A percentile compares a stretch with the other conserved stretches of the same genome.
Conservation (phyloP, 2,888 invertebrate species). For the Napeogenes sylphis region DNA sequence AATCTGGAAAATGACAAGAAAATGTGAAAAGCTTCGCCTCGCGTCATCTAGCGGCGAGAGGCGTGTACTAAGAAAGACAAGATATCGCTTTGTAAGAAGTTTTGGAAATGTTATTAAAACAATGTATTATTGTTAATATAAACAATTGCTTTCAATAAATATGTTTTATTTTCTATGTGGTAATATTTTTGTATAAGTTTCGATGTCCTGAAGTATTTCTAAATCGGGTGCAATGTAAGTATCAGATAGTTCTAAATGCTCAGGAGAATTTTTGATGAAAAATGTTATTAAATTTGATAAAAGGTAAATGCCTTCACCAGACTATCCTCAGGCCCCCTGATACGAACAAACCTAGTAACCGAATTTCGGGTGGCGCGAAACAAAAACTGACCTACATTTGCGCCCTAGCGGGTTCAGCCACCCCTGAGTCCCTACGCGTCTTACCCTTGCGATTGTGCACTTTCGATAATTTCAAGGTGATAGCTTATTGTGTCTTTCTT, state of each 20-base stretch:
- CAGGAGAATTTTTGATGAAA: not conserved
- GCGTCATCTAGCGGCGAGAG: constrained; percentile 67
- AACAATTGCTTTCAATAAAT: too few species aligned
- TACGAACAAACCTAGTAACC: constrained; percentile 64
- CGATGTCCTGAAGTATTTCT: too few species aligned
- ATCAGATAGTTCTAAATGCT: too few species aligned
- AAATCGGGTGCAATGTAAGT: too few species aligned
- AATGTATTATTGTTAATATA: too few species aligned
- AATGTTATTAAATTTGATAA: constrained; percentile 7
- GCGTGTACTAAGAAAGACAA: constrained; percentile 35
- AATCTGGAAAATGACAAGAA: constrained; percentile 48
- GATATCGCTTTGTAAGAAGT: not conserved
- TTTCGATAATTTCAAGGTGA: constrained; percentile 60
- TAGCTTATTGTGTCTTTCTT: not conserved
- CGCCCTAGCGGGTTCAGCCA: constrained; percentile 74
- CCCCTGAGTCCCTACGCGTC: constrained; percentile 65
- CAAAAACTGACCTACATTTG: constrained; percentile 77
- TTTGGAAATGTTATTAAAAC: too few species aligned
- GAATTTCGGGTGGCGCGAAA: constrained; percentile 76
- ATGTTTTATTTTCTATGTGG: too few species aligned
- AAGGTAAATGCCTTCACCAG: constrained; percentile 24
- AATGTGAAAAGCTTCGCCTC: constrained; percentile 50
- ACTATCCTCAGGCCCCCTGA: constrained; percentile 35
- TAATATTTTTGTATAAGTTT: too few species aligned
- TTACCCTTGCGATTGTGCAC: constrained; percentile 61